phyloP scores from a whole-genome alignment of 2,113 vertebrate species.

The Benitochromis conjunctus region DNA sequence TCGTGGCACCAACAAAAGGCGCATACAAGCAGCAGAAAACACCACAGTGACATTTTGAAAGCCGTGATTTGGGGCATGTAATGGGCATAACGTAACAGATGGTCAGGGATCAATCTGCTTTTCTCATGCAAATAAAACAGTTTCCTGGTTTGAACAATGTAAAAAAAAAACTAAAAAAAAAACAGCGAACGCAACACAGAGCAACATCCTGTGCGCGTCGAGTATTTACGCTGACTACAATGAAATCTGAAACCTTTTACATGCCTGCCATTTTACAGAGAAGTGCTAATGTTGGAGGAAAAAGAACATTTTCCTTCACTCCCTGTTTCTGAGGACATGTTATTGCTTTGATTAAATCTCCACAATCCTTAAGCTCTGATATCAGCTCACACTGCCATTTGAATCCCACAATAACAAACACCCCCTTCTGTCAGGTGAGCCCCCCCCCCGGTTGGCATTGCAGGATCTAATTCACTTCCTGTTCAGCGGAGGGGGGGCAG shows the following conservation, averaged over 20 bases:
- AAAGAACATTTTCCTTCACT: constrained; percentile 35
- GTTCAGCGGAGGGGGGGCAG: constrained; percentile 17
- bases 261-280: not conserved
- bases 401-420: constrained; percentile 42
- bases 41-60: not conserved
- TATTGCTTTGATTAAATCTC: constrained; percentile 47
- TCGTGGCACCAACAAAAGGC: not conserved
- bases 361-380: constrained; percentile 15
- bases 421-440: not conserved
- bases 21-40: not conserved
- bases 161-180: not conserved
- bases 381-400: constrained; percentile 1
- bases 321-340: constrained; percentile 16
- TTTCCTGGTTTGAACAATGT: not conserved
- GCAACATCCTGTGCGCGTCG: not conserved
- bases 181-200: not conserved
- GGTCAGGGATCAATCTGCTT: not conserved
- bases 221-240: not conserved
- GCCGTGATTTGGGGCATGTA: not conserved
- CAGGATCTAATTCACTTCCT: constrained; percentile 51
- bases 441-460: no score
- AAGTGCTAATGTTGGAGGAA: not conserved
- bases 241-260: not conserved
- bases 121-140: not conserved
- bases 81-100: not conserved